Evolutionary conservation across 2,888 invertebrate species (phyloP).

Genomic region (Eilema caniola): DNA sequence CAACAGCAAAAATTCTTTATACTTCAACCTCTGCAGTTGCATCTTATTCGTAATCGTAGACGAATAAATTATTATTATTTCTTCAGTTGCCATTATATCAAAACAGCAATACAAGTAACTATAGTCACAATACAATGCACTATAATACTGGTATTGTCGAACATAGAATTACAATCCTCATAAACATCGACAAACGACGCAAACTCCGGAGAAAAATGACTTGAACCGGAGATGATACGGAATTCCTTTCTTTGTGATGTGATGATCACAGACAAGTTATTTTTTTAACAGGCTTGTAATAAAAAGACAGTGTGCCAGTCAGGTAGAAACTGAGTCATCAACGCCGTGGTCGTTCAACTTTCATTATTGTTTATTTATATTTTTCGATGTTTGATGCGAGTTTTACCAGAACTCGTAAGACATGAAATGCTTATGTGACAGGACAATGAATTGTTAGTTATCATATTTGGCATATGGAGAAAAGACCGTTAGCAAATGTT

Average conservation of each 20-base stretch:
- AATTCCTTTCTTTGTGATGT: conserved; percentile 70
- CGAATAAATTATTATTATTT: not conserved
- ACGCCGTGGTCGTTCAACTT: conserved; percentile 81
- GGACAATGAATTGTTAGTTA: conserved; percentile 20
- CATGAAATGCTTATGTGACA: conserved; percentile 26
- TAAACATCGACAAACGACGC: conserved; percentile 24
- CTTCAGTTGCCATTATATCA: not conserved
- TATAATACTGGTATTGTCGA: conserved; percentile 6
- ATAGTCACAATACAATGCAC: not conserved
- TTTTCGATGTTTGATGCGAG: conserved; percentile 69
- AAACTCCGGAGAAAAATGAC: conserved; percentile 33
- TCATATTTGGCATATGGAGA: too few species aligned
- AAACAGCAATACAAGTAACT: not conserved
- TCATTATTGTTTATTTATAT: conserved; percentile 79
- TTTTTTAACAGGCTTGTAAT: conserved; percentile 50
- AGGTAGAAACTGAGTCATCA: conserved; percentile 82
- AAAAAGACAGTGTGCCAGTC: conserved; percentile 65
- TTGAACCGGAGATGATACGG: conserved; percentile 57
- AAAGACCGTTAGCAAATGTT: too few species aligned
- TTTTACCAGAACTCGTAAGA: conserved; percentile 48
- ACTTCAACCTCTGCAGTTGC: not conserved
- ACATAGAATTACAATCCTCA: conserved; percentile 26
- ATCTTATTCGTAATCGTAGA: not conserved
- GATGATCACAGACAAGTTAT: conserved; percentile 62
- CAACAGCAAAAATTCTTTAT: not conserved